Conservation (phyloP, 2,888 invertebrate species). For the Ceraclea dissimilis region DNA sequence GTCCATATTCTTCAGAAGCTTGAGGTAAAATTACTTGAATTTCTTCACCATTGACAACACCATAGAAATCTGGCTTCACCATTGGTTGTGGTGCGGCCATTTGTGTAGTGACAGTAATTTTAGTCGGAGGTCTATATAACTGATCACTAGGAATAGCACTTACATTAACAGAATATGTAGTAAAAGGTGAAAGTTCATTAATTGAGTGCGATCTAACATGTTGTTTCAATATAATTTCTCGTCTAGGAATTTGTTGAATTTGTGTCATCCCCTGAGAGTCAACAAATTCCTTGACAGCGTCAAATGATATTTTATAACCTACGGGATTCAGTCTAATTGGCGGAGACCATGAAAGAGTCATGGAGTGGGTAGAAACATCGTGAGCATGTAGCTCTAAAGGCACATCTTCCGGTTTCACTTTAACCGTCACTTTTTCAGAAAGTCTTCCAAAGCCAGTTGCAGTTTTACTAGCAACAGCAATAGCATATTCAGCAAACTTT, state of each 20-base stretch:
- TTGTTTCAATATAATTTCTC: conserved; percentile 65
- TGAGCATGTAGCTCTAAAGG: conserved; percentile 81
- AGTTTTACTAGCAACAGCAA: conserved; percentile 81
- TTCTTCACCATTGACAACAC: conserved; percentile 78
- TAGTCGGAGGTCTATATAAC: conserved; percentile 81
- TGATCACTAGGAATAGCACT: conserved; percentile 82
- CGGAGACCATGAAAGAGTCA: conserved; percentile 86
- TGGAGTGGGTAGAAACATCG: conserved; percentile 87
- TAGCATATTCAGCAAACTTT: conserved; percentile 84
- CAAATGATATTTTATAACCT: conserved; percentile 84
- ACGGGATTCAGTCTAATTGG: conserved; percentile 83
- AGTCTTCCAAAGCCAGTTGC: conserved; percentile 75
- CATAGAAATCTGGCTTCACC: conserved; percentile 92
- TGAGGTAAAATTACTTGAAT: conserved; percentile 89
- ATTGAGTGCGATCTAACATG: conserved; percentile 67
- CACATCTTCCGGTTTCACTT: conserved; percentile 89
- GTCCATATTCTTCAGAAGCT: conserved; percentile 97
- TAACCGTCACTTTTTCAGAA: conserved; percentile 82
- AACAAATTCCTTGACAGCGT: conserved; percentile 88
- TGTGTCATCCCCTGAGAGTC: conserved; percentile 91
- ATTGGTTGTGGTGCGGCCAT: conserved; percentile 95
- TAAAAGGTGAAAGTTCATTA: conserved; percentile 85
- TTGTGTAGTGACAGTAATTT: conserved; percentile 90
- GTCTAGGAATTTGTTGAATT: conserved; percentile 69
- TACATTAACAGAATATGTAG: conserved; percentile 89